phyloP scores from a whole-genome alignment of 37 sponge, comb jelly and placozoan species.

The Spongia lamella region DNA sequence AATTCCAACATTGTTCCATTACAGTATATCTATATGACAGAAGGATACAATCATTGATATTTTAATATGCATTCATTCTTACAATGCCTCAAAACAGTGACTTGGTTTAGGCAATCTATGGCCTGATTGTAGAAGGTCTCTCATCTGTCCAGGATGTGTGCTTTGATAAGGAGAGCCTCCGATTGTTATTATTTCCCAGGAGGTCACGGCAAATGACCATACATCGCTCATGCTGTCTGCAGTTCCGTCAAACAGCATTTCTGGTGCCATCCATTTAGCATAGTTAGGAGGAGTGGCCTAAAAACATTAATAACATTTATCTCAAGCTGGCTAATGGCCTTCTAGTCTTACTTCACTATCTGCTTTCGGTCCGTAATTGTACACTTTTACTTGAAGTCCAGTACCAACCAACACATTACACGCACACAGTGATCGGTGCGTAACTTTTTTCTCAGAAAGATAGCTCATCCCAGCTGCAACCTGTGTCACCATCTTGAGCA shows the following conservation, averaged over 20 bases:
- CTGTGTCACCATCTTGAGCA: constrained; percentile 59
- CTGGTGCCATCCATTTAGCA: constrained; percentile 71
- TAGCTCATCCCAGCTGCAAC: constrained; percentile 67
- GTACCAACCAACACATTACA: constrained; percentile 71
- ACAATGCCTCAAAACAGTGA: constrained; percentile 70
- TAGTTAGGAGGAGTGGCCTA: constrained; percentile 6
- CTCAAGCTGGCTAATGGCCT: too few relatives aligned
- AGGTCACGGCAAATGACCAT: constrained; percentile 71
- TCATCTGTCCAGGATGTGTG: constrained; percentile 34
- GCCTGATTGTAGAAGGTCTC: constrained; percentile 42
- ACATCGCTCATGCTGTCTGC: constrained; percentile 64
- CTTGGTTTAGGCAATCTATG: constrained; percentile 55
- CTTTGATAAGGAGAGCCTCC: constrained; percentile 70
- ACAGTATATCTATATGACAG: constrained; percentile 32
- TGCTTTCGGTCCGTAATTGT: constrained; percentile 23
- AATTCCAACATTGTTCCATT: constrained; percentile 61
- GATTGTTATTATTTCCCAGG: constrained; percentile 79
- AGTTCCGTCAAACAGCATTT: constrained; percentile 44
- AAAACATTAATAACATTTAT: constrained; percentile 14
- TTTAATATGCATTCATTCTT: background rate
- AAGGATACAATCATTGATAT: background rate
- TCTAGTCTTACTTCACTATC: background rate
- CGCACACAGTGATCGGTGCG: constrained; percentile 65
- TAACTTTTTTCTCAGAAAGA: constrained; percentile 67
- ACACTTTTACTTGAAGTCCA: constrained; percentile 68